Evolutionary conservation across 2,888 invertebrate genomes (phyloP).

Genomic region (Autographa pulchrina): DNA sequence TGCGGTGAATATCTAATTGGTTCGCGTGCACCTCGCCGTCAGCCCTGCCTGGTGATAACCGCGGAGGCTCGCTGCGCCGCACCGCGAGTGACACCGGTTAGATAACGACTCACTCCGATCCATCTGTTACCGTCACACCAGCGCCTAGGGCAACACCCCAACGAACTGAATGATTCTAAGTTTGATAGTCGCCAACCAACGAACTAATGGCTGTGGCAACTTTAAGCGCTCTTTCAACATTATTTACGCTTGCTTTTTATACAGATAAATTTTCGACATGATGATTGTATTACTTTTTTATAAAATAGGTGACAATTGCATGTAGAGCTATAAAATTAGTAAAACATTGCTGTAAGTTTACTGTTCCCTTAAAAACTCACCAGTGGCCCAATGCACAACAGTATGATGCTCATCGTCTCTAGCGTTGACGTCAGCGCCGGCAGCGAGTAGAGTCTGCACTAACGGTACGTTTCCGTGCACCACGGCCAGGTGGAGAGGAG

Average conservation of each 20-base stretch:
- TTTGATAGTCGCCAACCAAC: slow-evolving; percentile 13
- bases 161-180: slow-evolving; percentile 32
- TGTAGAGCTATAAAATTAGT: too few relatives aligned
- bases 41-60: slow-evolving; percentile 71
- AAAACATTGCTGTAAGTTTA: not conserved
- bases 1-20: slow-evolving; percentile 72
- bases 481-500: slow-evolving; percentile 98
- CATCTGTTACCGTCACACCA: slow-evolving; percentile 39
- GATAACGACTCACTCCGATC: slow-evolving; percentile 74
- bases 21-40: slow-evolving; percentile 91
- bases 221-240: not conserved
- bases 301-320: too few relatives aligned
- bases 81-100: slow-evolving; percentile 76
- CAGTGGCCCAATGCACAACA: slow-evolving; percentile 99
- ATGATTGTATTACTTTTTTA: not conserved
- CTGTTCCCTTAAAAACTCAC: slow-evolving; percentile 84
- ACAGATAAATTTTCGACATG: not conserved
- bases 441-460: slow-evolving; percentile 95
- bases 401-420: slow-evolving; percentile 98
- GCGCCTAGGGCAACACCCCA: slow-evolving; percentile 22
- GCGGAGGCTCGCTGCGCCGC: slow-evolving; percentile 60
- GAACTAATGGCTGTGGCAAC: not conserved
- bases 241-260: not conserved
- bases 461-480: slow-evolving; percentile 97
- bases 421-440: slow-evolving; percentile 96